A percentile compares a stretch with the other conserved stretches of the same genome.
phyloP scores from a whole-genome alignment of 2,888 invertebrate genomes.

The Cataglyphis cursor region DNA sequence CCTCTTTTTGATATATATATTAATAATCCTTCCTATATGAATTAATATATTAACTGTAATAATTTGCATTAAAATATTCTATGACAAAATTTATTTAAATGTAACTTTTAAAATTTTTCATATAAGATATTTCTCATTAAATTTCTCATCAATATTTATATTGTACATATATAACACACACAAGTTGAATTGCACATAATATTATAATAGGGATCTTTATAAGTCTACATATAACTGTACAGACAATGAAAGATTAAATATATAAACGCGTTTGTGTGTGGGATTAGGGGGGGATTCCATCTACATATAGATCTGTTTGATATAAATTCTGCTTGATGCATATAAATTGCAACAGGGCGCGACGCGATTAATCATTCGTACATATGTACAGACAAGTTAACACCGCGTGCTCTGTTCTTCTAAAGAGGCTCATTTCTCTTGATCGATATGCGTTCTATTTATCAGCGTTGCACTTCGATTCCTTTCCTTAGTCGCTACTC shows the following conservation, averaged over 20 bases:
- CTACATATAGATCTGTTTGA: background rate
- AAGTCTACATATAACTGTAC: background rate
- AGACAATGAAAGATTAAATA: conserved; percentile 9
- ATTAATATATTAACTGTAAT: background rate
- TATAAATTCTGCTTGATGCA: background rate
- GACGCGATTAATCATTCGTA: background rate
- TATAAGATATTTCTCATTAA: background rate
- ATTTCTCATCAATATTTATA: background rate
- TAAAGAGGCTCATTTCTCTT: conserved; percentile 25
- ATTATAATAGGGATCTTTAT: background rate
- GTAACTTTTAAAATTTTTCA: background rate
- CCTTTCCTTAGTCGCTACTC: conserved; percentile 20
- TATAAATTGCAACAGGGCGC: background rate
- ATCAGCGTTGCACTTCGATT: conserved; percentile 32
- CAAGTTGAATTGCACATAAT: background rate
- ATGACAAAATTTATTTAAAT: background rate
- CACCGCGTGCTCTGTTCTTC: background rate
- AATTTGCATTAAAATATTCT: background rate
- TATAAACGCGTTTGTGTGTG: background rate
- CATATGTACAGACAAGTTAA: conserved; percentile 6
- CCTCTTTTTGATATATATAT: background rate
- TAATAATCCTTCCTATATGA: background rate
- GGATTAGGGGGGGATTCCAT: background rate
- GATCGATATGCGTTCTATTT: conserved; percentile 32
- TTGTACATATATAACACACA: background rate